Evolutionary conservation across 2,797 vertebrate genomes (phyloP), one percentile per base, ranked within the genome.

Genomic region (Helicolenus hilgendorfi): DNA sequence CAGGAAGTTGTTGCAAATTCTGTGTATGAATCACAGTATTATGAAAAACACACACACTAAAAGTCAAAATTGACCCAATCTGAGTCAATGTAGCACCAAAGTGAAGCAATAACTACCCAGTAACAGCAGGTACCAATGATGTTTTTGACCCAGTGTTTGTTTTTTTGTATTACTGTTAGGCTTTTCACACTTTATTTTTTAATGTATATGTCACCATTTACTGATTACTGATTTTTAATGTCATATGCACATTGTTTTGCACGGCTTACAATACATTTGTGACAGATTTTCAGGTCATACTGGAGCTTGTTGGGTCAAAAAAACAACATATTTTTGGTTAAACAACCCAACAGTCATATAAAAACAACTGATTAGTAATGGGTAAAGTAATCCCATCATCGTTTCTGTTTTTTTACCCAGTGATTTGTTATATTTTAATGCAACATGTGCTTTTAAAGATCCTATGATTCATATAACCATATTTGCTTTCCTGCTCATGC

Each of bases 381-480:
- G 11, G 11, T 56, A 35, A 22, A 22, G 6, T 56, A 49, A 68
- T 27, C 2, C 9, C 9, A 26, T 15, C 13, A 68, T 27, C 18
- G 14, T 24, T 1, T 18, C 9, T 8, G 26, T 64, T 56, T 60
- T 55, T 18, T 20, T 9, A 29, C 4, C 18, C 5, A 1, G 4
- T 45, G 18, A 58, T 49, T 22, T 24, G n/a, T 31, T 55, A 18
- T n/a, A 11, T 27, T 53, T 22, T 68, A 11, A 9, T 55, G 31
- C 14, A n/a, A 38, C 13, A 53, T 58, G 27, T 72, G 29, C 18
- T 71, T 64, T 69, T 71, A 60, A 79, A 58, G 13, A 81, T 2
- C 10, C 13, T 15, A 15, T 72, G 56, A 91, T 70, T 87, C 65
- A 91, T 65, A 11, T 49, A 55, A 45, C n/a, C 27, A 11, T 24